Conservation (phyloP, 2,797 vertebrate genomes). For the Phoeniculus purpureus region DNA sequence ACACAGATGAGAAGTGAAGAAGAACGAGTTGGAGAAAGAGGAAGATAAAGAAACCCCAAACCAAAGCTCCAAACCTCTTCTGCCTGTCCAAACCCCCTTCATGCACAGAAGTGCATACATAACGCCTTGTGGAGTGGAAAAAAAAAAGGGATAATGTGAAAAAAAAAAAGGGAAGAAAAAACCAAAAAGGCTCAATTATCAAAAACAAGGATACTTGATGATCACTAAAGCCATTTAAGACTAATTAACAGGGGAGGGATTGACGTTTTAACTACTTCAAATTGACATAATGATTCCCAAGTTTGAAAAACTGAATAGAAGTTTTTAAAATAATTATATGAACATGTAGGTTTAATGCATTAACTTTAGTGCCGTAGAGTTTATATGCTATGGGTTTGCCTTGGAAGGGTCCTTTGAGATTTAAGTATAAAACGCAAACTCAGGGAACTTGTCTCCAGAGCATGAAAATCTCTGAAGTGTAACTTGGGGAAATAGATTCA, state of each 20-base stretch:
- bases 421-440: background rate
- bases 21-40: too few species aligned
- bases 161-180: fast-evolving
- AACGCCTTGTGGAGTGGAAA: too few species aligned
- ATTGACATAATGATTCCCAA: background rate
- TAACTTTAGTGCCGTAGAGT: background rate
- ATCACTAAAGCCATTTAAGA: background rate
- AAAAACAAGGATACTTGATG: background rate
- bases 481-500: too few species aligned
- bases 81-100: too few species aligned
- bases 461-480: background rate
- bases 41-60: too few species aligned
- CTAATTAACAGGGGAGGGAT: background rate
- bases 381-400: background rate
- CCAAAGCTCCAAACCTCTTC: too few species aligned
- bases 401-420: background rate
- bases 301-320: background rate
- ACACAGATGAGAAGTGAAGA: background rate
- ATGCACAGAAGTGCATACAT: too few species aligned
- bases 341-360: background rate
- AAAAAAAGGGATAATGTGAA: too few species aligned
- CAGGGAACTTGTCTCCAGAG: background rate
- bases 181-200: background rate
- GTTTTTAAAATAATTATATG: background rate
- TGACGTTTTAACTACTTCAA: background rate